Evolutionary conservation across 2,113 vertebrate species (phyloP).

Genomic region (Solenodon paradoxus): DNA sequence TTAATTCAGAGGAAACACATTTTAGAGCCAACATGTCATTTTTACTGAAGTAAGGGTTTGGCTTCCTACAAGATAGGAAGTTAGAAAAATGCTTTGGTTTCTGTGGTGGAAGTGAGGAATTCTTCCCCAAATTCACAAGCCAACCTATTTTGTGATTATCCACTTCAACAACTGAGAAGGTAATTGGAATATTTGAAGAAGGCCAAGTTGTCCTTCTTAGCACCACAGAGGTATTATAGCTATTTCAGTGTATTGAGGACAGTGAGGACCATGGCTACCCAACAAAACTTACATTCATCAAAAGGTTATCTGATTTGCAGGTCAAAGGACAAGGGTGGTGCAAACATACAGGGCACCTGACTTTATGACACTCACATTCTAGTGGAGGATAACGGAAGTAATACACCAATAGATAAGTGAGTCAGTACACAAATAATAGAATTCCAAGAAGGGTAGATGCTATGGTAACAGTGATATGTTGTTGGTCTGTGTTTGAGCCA

Average conservation of each 20-base stretch:
- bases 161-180: constrained; percentile 78
- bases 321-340: neutral
- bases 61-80: constrained; percentile 47
- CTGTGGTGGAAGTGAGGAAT: constrained; percentile 67
- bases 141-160: constrained; percentile 72
- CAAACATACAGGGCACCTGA: neutral
- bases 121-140: constrained; percentile 69
- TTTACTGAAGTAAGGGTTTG: constrained; percentile 55
- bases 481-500: neutral
- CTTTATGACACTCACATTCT: neutral
- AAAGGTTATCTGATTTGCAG: neutral
- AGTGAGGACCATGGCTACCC: neutral
- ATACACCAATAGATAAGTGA: neutral
- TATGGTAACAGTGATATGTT: neutral
- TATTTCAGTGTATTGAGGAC: neutral
- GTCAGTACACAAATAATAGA: neutral
- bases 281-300: neutral
- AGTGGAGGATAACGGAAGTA: neutral
- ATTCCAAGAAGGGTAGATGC: neutral
- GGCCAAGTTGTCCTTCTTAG: constrained; percentile 60
- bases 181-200: constrained; percentile 74
- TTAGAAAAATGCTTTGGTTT: constrained; percentile 62
- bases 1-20: constrained; percentile 21
- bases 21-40: constrained; percentile 29
- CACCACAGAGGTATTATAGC: constrained; percentile 24